These are phyloP conservation scores for Notothenia rossii DNA, from an alignment of 2,113 vertebrate genomes.

Conservation along the genomic window DNA sequence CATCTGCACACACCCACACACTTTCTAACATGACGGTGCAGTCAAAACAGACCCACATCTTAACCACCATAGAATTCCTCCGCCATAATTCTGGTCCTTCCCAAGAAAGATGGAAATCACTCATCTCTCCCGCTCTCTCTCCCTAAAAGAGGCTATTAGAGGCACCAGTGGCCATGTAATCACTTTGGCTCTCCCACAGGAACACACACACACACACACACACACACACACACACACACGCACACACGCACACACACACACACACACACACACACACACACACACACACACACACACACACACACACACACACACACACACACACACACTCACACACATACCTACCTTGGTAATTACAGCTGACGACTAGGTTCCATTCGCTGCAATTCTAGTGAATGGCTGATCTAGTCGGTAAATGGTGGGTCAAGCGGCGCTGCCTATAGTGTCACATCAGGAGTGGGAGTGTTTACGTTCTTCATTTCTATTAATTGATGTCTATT, in stretches of 20 bases:
- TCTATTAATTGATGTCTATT: conserved; percentile 59
- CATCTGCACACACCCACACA: conserved; percentile 52
- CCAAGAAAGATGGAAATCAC: conserved; percentile 71
- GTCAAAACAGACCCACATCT: conserved; percentile 66
- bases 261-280: conserved; percentile 33
- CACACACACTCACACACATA: conserved; percentile 40
- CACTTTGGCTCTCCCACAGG: conserved; percentile 78
- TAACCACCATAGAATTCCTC: conserved; percentile 59
- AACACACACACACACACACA: conserved; percentile 51
- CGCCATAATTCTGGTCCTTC: conserved; percentile 53
- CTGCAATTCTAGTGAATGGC: conserved; percentile 61
- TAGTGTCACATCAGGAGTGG: conserved; percentile 34
- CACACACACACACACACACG: conserved; percentile 30
- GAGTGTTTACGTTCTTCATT: conserved; percentile 18
- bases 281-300: no score
- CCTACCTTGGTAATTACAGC: conserved; percentile 72
- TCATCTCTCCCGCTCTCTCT: conserved; percentile 39
- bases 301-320: conserved; percentile 31
- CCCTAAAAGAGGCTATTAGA: conserved; percentile 84
- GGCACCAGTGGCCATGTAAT: conserved; percentile 86
- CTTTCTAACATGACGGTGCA: conserved; percentile 46
- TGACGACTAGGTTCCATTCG: conserved; percentile 64
- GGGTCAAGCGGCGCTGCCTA: conserved; percentile 57
- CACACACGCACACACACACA: conserved; percentile 36
- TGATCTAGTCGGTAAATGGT: conserved; percentile 61